A percentile compares a stretch with the other conserved stretches of the same genome.
Evolutionary conservation across 2,888 invertebrate species (phyloP).

Genomic region (Asteroscopus sphinx): DNA sequence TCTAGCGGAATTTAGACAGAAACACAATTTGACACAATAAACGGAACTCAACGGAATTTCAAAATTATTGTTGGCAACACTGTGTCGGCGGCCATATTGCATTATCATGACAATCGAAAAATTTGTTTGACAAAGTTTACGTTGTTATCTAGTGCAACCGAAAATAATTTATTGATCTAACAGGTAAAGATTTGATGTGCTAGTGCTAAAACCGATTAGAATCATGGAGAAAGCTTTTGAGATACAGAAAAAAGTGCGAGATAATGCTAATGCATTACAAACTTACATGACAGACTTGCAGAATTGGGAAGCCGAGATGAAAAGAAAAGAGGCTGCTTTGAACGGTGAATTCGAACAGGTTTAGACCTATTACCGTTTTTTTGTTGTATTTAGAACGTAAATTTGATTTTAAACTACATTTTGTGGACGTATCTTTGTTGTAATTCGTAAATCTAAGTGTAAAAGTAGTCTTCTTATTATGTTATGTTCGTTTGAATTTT

Average conservation of each 20-base stretch:
- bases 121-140: constrained; percentile 59
- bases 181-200: constrained; percentile 68
- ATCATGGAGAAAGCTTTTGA: constrained; percentile 91
- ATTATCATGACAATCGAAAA: constrained; percentile 62
- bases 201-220: constrained; percentile 57
- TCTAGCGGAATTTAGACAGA: too few species aligned
- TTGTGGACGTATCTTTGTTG: constrained; percentile 25
- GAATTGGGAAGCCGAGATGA: constrained; percentile 93
- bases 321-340: constrained; percentile 91
- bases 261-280: constrained; percentile 93
- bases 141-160: constrained; percentile 57
- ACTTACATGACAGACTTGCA: constrained; percentile 93
- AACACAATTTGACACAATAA: too few species aligned
- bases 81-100: constrained; percentile 31
- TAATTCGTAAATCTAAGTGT: constrained; percentile 4
- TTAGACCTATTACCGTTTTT: constrained; percentile 69
- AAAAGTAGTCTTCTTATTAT: constrained; percentile 33
- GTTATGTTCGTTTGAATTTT: constrained; percentile 34
- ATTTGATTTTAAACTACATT: constrained; percentile 20
- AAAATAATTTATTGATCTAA: constrained; percentile 71
- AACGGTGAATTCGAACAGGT: constrained; percentile 86
- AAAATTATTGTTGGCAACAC: too few species aligned
- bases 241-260: constrained; percentile 92
- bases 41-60: too few species aligned
- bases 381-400: constrained; percentile 45